Conservation (phyloP, 2,797 vertebrate species). For the Phaenicophaeus curvirostris region DNA sequence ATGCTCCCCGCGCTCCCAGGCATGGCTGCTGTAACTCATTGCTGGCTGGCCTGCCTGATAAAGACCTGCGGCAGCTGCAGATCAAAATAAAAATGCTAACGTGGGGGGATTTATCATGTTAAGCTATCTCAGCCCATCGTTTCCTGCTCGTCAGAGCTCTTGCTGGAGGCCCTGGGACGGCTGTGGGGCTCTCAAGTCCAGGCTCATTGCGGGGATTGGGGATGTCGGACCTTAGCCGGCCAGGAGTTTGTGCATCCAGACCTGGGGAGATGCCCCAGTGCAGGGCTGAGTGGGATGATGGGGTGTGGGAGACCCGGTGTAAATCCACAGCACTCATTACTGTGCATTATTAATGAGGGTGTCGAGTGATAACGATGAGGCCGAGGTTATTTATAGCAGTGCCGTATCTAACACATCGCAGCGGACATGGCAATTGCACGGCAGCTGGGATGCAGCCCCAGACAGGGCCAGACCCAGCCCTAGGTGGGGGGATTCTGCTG, state of each 20-base stretch:
- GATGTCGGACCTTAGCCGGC: not conserved
- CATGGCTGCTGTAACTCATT: not conserved
- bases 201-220: not conserved
- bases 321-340: not conserved
- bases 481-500: not conserved
- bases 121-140: not conserved
- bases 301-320: too few relatives aligned
- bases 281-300: fast-evolving
- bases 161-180: not conserved
- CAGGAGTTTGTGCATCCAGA: fast-evolving
- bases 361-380: not conserved
- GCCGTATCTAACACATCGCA: fast-evolving
- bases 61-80: conserved; percentile 19
- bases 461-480: fast-evolving
- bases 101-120: not conserved
- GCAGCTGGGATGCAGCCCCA: not conserved
- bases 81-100: conserved; percentile 12
- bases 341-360: fast-evolving
- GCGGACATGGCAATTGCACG: fast-evolving
- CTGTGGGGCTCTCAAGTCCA: not conserved
- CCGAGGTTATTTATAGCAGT: not conserved
- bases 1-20: not conserved
- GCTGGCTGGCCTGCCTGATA: not conserved
- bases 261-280: fast-evolving
- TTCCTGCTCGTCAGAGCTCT: conserved; percentile 10